Evolutionary conservation across 2,888 invertebrate genomes (phyloP).

Genomic region (Mellilla xanthometata): DNA sequence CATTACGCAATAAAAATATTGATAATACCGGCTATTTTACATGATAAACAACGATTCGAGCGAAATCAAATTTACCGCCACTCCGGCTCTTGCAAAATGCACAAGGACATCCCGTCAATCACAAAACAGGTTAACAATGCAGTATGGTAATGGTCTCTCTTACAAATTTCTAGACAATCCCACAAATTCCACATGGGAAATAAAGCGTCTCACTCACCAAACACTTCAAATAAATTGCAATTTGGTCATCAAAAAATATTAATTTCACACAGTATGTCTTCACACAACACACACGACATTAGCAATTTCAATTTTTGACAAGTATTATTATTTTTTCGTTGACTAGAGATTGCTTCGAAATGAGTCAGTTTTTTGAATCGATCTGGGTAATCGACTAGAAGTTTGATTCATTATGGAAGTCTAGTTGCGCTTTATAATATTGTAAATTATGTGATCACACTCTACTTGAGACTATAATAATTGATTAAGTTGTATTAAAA

Average conservation of each 20-base stretch:
- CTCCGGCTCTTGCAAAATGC: slow-evolving; percentile 70
- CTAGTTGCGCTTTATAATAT: too few species aligned
- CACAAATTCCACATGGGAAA: not conserved
- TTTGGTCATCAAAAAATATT: too few species aligned
- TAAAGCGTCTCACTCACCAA: slow-evolving; percentile 3
- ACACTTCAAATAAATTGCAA: slow-evolving; percentile 1
- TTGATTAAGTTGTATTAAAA: too few species aligned
- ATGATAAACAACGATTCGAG: slow-evolving; percentile 48
- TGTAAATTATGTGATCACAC: too few species aligned
- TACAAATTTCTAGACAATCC: not conserved
- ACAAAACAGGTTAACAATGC: slow-evolving; percentile 77
- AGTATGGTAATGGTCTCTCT: slow-evolving; percentile 44
- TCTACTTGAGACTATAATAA: too few species aligned
- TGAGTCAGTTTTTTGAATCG: too few species aligned
- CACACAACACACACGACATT: slow-evolving; percentile 1
- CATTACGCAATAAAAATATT: slow-evolving; percentile 48
- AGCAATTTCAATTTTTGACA: slow-evolving; percentile 15
- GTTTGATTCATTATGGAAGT: too few species aligned
- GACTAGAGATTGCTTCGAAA: not conserved
- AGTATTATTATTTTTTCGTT: slow-evolving; percentile 8
- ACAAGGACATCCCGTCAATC: slow-evolving; percentile 80
- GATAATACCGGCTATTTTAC: slow-evolving; percentile 36
- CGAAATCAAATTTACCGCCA: slow-evolving; percentile 79
- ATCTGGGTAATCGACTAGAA: too few species aligned
- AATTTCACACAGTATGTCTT: too few species aligned